These are phyloP conservation scores for Drepanosiphum platanoidis DNA, from an alignment of 2,888 invertebrate species.

Conservation along the genomic window DNA sequence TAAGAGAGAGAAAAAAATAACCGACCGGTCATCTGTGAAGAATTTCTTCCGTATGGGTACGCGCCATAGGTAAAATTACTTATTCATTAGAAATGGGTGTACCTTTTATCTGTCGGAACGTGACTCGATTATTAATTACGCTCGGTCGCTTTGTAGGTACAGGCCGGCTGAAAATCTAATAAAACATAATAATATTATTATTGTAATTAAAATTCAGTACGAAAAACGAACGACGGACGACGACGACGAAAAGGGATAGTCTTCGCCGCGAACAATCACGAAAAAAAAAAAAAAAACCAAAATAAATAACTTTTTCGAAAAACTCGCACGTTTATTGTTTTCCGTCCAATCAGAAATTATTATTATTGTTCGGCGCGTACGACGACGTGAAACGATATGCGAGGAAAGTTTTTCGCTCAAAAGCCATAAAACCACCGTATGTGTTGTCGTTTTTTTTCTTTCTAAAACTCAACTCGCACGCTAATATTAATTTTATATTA, in stretches of 20 bases:
- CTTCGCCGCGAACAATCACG: too few species aligned
- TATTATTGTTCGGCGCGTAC: too few species aligned
- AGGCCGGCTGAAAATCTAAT: neutral
- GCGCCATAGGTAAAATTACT: slow-evolving; percentile 1
- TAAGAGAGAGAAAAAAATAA: neutral
- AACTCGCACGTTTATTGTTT: too few species aligned
- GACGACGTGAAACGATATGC: too few species aligned
- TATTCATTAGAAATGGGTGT: slow-evolving; percentile 5
- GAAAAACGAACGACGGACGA: neutral
- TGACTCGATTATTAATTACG: slow-evolving; percentile 12
- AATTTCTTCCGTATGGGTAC: neutral
- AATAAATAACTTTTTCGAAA: too few species aligned
- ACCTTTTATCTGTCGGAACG: slow-evolving; percentile 1
- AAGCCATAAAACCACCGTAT: too few species aligned
- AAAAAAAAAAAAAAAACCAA: too few species aligned
- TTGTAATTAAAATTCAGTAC: neutral
- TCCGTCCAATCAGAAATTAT: too few species aligned
- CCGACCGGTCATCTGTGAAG: neutral
- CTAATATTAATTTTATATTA: too few species aligned
- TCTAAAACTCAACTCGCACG: too few species aligned
- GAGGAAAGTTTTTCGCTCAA: too few species aligned
- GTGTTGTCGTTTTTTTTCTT: too few species aligned
- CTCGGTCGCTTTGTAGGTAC: neutral
- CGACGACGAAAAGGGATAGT: neutral
- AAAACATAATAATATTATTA: neutral